Conservation (phyloP, 1,140 invertebrate genomes). For the Zaprionus kolodkinae region DNA sequence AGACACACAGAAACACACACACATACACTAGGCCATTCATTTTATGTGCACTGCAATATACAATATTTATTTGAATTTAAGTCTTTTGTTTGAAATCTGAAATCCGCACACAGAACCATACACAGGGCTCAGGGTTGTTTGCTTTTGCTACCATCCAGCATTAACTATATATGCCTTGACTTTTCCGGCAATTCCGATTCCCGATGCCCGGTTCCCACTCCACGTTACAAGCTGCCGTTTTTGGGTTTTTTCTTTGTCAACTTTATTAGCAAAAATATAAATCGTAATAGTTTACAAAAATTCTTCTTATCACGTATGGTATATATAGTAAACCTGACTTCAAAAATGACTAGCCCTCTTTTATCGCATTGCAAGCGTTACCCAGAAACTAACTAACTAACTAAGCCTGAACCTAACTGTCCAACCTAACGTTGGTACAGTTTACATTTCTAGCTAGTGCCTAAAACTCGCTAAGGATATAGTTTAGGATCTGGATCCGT, state of each 20-base stretch:
- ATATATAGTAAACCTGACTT: constrained; percentile 49
- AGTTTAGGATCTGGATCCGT: constrained; percentile 3
- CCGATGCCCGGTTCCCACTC: constrained; percentile 12
- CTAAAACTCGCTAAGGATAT: constrained; percentile 23
- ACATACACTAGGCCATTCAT: constrained; percentile 55
- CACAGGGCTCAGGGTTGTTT: constrained; percentile 68
- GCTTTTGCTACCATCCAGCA: constrained; percentile 59
- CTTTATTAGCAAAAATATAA: constrained; percentile 74
- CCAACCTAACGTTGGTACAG: constrained; percentile 26
- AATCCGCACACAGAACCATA: constrained; percentile 66
- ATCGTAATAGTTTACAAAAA: constrained; percentile 66
- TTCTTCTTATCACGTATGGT: constrained; percentile 64
- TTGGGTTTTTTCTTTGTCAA: constrained; percentile 64
- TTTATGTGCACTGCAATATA: constrained; percentile 80
- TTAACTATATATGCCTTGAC: constrained; percentile 59
- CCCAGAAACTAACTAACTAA: constrained; percentile 20
- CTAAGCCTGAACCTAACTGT: constrained; percentile 46
- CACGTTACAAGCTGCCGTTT: constrained; percentile 23
- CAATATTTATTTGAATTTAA: constrained; percentile 84
- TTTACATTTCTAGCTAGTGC: constrained; percentile 35
- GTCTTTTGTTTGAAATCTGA: constrained; percentile 78
- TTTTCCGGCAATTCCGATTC: constrained; percentile 28
- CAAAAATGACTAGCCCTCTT: constrained; percentile 71
- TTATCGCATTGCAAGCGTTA: constrained; percentile 73
- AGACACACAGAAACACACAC: constrained; percentile 5